Conservation (phyloP, 2,888 invertebrate genomes). For the Branchellion lobata region DNA sequence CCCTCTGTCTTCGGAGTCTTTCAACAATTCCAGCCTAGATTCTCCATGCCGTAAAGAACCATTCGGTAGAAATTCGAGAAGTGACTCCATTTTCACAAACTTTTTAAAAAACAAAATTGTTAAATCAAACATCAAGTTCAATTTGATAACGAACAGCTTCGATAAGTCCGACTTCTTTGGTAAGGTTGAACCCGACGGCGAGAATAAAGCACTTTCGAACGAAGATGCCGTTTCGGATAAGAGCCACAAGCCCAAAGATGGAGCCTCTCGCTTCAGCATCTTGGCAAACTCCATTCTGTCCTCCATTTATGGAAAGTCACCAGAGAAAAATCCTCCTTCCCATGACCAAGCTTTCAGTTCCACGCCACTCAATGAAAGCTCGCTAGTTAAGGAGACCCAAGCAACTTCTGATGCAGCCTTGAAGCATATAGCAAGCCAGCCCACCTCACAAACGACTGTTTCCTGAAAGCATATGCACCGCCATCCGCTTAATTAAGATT, state of each 20-base stretch:
- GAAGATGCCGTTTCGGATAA: background rate
- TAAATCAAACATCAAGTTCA: background rate
- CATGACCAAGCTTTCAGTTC: too few species aligned
- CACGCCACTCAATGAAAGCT: too few species aligned
- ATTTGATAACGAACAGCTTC: background rate
- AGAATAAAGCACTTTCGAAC: background rate
- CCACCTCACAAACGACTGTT: too few species aligned
- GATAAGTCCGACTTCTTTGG: background rate
- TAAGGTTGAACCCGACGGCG: background rate
- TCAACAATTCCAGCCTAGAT: too few species aligned
- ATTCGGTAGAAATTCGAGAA: background rate
- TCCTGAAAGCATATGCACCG: too few species aligned
- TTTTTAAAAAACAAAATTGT: constrained; percentile 13
- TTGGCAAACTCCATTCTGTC: constrained; percentile 6
- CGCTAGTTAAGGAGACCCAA: too few species aligned
- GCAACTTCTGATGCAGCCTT: too few species aligned
- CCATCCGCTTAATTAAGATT: too few species aligned
- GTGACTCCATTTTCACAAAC: constrained; percentile 13
- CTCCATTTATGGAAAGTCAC: background rate
- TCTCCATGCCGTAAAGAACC: background rate
- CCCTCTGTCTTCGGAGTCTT: too few species aligned
- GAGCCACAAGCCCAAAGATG: background rate
- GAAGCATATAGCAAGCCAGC: too few species aligned
- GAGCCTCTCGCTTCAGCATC: background rate
- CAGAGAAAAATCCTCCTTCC: background rate